Conservation (phyloP, 1,140 invertebrate genomes). For the Solenopsis fugax region DNA sequence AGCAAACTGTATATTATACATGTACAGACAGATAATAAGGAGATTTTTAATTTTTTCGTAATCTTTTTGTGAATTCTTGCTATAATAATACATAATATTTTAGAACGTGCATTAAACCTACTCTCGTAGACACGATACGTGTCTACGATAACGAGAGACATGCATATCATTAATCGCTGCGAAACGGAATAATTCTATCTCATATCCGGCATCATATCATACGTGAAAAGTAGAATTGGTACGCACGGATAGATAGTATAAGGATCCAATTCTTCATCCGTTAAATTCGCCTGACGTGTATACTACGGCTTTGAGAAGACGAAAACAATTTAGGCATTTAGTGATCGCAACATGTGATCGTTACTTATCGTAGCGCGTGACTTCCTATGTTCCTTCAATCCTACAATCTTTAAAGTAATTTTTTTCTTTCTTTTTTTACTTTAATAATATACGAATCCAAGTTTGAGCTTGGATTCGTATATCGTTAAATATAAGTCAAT, state of each 20-base stretch:
- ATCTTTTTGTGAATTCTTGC: background rate
- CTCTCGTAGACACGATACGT: background rate
- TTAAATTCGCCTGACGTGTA: background rate
- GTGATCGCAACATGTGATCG: slow-evolving; percentile 64
- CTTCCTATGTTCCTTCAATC: slow-evolving; percentile 74
- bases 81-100: slow-evolving; percentile 7
- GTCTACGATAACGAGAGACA: background rate
- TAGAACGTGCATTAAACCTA: background rate
- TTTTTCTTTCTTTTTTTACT: slow-evolving; percentile 52
- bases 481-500: too few relatives aligned
- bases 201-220: slow-evolving; percentile 46
- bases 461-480: background rate
- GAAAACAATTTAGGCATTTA: slow-evolving; percentile 52
- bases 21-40: background rate
- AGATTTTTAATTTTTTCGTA: background rate
- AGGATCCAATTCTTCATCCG: background rate
- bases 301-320: slow-evolving; percentile 41
- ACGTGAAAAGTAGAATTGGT: background rate
- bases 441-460: slow-evolving; percentile 53
- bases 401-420: slow-evolving; percentile 61
- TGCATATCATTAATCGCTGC: slow-evolving; percentile 42
- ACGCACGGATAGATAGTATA: background rate
- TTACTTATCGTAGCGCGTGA: slow-evolving; percentile 73
- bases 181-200: slow-evolving; percentile 1
- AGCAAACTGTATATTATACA: background rate